Evolutionary conservation across 2,888 invertebrate genomes (phyloP).

Genomic region (Latheticus oryzae): DNA sequence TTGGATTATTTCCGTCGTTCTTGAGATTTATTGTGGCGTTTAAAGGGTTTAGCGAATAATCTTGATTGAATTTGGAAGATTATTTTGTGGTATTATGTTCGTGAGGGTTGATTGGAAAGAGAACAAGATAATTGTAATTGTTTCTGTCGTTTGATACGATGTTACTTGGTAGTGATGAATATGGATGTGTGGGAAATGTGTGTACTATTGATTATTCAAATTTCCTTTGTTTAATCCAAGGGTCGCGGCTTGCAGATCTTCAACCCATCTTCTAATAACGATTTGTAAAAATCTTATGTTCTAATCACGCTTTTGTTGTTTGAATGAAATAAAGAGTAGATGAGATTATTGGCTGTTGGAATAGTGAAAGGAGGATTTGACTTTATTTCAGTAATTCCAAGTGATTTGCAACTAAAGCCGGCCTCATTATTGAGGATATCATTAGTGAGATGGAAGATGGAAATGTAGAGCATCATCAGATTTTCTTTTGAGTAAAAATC

Average conservation of each 20-base stretch:
- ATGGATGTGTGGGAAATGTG: slow-evolving; percentile 20
- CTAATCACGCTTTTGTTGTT: slow-evolving; percentile 20
- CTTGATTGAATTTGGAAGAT: too few relatives aligned
- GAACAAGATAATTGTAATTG: slow-evolving; percentile 12
- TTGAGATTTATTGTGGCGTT: too few relatives aligned
- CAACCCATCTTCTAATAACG: slow-evolving; percentile 23
- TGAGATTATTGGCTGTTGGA: slow-evolving; percentile 27
- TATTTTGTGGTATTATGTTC: too few relatives aligned
- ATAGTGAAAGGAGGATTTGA: slow-evolving; percentile 11
- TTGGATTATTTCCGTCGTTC: too few relatives aligned
- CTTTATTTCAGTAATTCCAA: slow-evolving; percentile 20
- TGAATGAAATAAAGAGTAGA: slow-evolving; percentile 24
- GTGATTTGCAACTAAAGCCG: slow-evolving; percentile 30
- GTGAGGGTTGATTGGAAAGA: slow-evolving; percentile 6
- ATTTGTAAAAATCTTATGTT: slow-evolving; percentile 17
- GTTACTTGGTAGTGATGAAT: slow-evolving; percentile 16
- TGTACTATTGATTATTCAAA: slow-evolving; percentile 23
- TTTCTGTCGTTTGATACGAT: slow-evolving; percentile 18
- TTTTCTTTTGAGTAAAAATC: slow-evolving; percentile 24
- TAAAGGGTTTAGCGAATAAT: too few relatives aligned
- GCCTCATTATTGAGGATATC: slow-evolving; percentile 25
- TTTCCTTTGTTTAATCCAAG: slow-evolving; percentile 24
- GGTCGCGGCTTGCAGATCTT: slow-evolving; percentile 15
- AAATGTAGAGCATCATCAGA: slow-evolving; percentile 29
- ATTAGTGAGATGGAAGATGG: slow-evolving; percentile 31